Evolutionary conservation across 1,140 invertebrate species (phyloP), one percentile per base, ranked within the genome.

Genomic region (Dendrolimus punctatus): DNA sequence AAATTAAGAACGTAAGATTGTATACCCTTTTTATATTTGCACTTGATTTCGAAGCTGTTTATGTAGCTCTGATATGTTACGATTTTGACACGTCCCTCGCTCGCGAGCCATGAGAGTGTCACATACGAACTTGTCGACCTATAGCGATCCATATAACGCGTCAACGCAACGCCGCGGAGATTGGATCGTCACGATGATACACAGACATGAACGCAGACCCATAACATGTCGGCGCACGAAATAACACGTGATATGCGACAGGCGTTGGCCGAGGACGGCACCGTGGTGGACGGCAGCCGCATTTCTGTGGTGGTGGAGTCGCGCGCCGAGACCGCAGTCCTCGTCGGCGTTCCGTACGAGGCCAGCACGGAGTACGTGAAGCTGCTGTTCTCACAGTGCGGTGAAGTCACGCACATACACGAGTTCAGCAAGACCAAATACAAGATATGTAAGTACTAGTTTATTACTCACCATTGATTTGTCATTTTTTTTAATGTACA

Each of bases 391-490:
- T 53, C 71, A 38, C 73, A 83, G 69, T 85, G 82, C 66, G 82
- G 82, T 49, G 74, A 77, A 5, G 72, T 85, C 39, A 67, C 78
- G 23, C 80, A 82, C 51, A 77, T 85, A 68, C 82, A 85, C 57
- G 82, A 85, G 76, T 85, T 84, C 76, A 85, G 77, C 80, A 85
- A 85, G 73, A 81, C 80, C 56, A 85, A 85, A 66, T 85, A 82
- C 57, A 85, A 84, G 71, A 84, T 84, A 61, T 62, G 82, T 84
- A 49, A 81, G 82, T 83, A 48, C 6, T 23, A 49, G 40, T 57
- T 6, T 37, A 8, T 54, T 23, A 9, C n/a, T 46, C 2, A 10
- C 7, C 5, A 36, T 23, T 23, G 1, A 1, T 23, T 23, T 23
- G 23, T 23, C 23, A 23, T 23, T 23, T 23, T 23, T 23, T 23